These are phyloP conservation scores for Druceiella hillmani DNA, from an alignment of 2,888 invertebrate species.

Conservation along the genomic window DNA sequence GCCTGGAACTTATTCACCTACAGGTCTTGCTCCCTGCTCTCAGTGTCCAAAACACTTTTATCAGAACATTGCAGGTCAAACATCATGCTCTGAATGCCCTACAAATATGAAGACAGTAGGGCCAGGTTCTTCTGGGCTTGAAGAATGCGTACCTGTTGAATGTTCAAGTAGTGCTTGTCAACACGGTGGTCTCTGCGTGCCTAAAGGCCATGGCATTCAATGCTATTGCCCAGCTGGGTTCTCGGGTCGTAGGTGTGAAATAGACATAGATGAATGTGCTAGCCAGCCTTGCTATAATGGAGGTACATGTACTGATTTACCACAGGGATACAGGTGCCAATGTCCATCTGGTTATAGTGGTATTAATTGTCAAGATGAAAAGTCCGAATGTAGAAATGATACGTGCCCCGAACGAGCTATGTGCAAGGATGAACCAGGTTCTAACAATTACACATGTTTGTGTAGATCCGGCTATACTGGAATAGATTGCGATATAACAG, in stretches of 20 bases:
- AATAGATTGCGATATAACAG: conserved; percentile 83
- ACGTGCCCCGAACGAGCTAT: conserved; percentile 94
- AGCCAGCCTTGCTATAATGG: conserved; percentile 93
- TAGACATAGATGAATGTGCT: conserved; percentile 92
- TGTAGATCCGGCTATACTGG: conserved; percentile 95
- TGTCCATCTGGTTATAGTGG: conserved; percentile 85
- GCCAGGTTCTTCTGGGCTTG: conserved; percentile 72
- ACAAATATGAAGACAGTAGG: conserved; percentile 83
- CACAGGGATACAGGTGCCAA: conserved; percentile 88
- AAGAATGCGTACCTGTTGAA: conserved; percentile 82
- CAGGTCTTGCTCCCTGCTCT: conserved; percentile 90
- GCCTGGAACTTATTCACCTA: conserved; percentile 86
- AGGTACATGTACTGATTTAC: conserved; percentile 85
- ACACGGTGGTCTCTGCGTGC: conserved; percentile 86
- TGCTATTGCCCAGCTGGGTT: conserved; percentile 95
- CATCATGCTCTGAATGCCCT: conserved; percentile 84
- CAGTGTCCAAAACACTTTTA: conserved; percentile 90
- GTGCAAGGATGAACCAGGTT: conserved; percentile 93
- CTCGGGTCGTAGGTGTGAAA: conserved; percentile 87
- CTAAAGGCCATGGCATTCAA: conserved; percentile 83
- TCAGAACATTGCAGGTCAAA: conserved; percentile 80
- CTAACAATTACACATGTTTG: conserved; percentile 85
- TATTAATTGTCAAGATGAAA: conserved; percentile 92
- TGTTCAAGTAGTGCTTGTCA: conserved; percentile 86
- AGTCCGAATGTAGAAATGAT: conserved; percentile 80